Percentiles rank a stretch among this genome's conserved stretches.
phyloP scores from a whole-genome alignment of 1,140 invertebrate species.

The Phocides pigmalion region DNA sequence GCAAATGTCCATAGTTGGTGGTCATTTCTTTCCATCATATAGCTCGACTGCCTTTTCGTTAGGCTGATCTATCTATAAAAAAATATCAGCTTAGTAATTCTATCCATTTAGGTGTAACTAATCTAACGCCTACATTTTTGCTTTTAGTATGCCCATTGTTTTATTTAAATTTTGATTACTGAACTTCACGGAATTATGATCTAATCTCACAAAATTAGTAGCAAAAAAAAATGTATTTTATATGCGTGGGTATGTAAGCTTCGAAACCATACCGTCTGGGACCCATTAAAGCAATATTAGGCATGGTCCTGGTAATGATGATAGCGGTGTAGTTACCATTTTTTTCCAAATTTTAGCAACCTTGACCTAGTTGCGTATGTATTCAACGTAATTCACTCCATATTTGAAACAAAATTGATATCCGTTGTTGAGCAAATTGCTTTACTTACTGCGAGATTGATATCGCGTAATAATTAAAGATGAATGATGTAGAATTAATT shows the following conservation, averaged over 20 bases:
- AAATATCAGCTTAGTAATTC: no score
- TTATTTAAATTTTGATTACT: no score
- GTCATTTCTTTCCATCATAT: no score
- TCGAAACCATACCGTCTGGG: slow-evolving; percentile 1
- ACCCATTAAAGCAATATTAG: slow-evolving; percentile 21
- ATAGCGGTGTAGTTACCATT: not conserved
- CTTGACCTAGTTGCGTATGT: slow-evolving; percentile 1
- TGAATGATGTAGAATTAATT: slow-evolving; percentile 2
- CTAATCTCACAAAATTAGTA: not conserved
- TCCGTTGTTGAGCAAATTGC: slow-evolving; percentile 4
- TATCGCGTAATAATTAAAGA: slow-evolving; percentile 5
- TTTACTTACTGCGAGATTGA: not conserved
- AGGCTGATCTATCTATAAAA: no score
- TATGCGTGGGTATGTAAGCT: not conserved
- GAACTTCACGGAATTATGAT: not conserved
- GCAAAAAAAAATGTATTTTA: not conserved
- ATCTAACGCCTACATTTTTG: no score
- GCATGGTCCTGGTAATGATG: slow-evolving; percentile 5
- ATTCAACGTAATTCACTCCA: slow-evolving; percentile 1
- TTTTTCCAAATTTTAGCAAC: not conserved
- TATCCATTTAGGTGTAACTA: no score
- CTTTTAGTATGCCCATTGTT: no score
- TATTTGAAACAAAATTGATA: slow-evolving; percentile 1
- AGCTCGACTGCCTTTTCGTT: no score
- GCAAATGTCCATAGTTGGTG: no score